phyloP scores from a whole-genome alignment of 2,113 vertebrate genomes.

The Larimichthys polyactis region DNA sequence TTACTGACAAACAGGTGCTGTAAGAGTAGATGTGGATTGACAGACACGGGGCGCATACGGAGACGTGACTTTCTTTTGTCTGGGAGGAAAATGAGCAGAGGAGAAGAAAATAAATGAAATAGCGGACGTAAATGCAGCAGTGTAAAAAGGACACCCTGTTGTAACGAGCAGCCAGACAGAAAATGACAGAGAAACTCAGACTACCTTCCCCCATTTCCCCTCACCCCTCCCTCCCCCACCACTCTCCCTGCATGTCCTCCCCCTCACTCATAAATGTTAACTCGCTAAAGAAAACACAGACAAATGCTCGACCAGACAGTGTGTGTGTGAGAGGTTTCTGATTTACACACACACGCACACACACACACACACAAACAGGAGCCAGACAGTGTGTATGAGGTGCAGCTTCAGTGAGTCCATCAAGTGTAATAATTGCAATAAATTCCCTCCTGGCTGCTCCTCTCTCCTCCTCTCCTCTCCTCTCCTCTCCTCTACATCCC shows the following conservation, averaged over 20 bases:
- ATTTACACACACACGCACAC: conserved; percentile 35
- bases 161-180: conserved; percentile 52
- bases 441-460: conserved; percentile 75
- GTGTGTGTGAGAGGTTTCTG: conserved; percentile 7
- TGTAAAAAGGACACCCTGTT: conserved; percentile 33
- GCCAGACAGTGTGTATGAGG: conserved; percentile 74
- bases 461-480: conserved; percentile 58
- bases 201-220: conserved; percentile 5
- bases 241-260: not conserved
- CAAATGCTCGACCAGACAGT: conserved; percentile 46
- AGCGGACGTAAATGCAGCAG: conserved; percentile 5
- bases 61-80: conserved; percentile 31
- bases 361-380: conserved; percentile 56
- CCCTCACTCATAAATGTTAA: conserved; percentile 56
- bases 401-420: conserved; percentile 80
- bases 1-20: conserved; percentile 1
- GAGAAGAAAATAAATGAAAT: conserved; percentile 10
- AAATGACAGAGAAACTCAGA: conserved; percentile 53
- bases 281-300: conserved; percentile 57
- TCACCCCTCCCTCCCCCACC: not conserved
- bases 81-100: conserved; percentile 28
- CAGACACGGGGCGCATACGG: not conserved
- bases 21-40: not conserved
- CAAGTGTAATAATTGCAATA: conserved; percentile 82
- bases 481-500: conserved; percentile 24